phyloP scores from a whole-genome alignment of 2,113 vertebrate genomes.

The Grammomys surdaster region DNA sequence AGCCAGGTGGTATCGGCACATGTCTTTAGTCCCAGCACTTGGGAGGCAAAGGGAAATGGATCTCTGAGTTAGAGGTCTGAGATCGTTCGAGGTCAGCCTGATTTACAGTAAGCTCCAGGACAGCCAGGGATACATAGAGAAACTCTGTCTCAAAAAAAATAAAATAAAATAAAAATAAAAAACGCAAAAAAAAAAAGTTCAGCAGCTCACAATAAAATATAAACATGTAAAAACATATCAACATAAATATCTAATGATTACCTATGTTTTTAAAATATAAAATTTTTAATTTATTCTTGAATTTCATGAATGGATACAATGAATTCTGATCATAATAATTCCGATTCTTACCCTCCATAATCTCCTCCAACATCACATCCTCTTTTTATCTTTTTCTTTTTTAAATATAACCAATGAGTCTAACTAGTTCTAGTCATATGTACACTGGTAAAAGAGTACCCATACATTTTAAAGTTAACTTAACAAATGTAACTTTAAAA shows the following conservation, averaged over 20 bases:
- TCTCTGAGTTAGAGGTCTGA: not conserved
- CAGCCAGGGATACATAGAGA: not conserved
- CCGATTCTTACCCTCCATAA: not conserved
- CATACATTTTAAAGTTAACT: constrained; percentile 4
- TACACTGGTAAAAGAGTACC: not conserved
- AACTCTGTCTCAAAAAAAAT: not conserved
- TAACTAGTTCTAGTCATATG: not conserved
- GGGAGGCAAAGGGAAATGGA: not conserved
- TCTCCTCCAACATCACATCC: not conserved
- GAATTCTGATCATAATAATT: not conserved
- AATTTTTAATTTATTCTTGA: not conserved
- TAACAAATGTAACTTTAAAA: constrained; percentile 33
- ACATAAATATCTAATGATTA: not conserved
- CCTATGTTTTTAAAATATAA: not conserved
- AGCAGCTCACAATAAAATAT: constrained; percentile 10
- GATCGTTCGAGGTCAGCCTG: not conserved
- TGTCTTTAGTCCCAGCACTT: not conserved
- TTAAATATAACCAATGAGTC: not conserved
- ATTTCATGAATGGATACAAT: not conserved
- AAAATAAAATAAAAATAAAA: too few relatives aligned
- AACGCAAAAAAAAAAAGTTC: not conserved
- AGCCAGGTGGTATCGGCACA: not conserved
- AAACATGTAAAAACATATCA: constrained; percentile 12
- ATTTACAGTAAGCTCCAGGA: not conserved
- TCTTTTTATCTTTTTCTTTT: not conserved